A percentile compares a stretch with the other conserved stretches of the same genome.
Evolutionary conservation across 2,113 vertebrate genomes (phyloP).

Genomic region (Menidia beryllina): DNA sequence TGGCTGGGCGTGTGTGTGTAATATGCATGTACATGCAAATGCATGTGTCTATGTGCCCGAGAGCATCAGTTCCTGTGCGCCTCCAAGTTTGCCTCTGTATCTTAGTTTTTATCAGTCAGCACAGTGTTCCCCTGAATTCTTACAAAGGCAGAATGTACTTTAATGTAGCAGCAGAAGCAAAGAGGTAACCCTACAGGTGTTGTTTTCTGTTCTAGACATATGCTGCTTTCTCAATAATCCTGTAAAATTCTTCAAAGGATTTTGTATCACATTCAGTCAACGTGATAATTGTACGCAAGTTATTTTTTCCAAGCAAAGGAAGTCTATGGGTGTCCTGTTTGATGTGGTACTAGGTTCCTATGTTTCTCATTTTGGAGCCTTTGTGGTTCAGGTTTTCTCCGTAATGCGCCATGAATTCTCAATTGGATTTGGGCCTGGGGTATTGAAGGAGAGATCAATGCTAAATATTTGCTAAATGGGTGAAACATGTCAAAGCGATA

Average conservation of each 20-base stretch:
- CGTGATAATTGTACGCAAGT: too few relatives aligned
- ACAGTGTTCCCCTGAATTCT: constrained; percentile 29
- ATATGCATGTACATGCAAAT: constrained; percentile 68
- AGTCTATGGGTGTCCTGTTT: neutral
- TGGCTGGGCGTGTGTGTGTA: constrained; percentile 45
- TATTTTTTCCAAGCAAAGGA: neutral
- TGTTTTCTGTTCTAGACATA: constrained; percentile 10
- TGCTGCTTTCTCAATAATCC: constrained; percentile 21
- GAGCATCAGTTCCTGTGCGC: constrained; percentile 54
- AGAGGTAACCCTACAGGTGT: constrained; percentile 17
- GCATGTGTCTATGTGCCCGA: constrained; percentile 59
- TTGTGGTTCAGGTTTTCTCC: neutral
- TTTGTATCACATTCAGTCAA: constrained; percentile 1
- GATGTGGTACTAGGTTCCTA: neutral
- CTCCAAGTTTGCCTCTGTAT: constrained; percentile 53
- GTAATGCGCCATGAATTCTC: neutral
- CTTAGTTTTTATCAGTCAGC: constrained; percentile 53
- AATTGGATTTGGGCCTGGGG: neutral
- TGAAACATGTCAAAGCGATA: neutral
- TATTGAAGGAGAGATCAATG: neutral
- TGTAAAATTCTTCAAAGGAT: constrained; percentile 9
- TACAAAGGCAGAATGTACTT: constrained; percentile 12
- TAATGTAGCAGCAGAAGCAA: constrained; percentile 17
- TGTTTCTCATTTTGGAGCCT: neutral
- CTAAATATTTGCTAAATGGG: neutral